Conservation (phyloP, 2,113 vertebrate species). For the Paramormyrops kingsleyae region DNA sequence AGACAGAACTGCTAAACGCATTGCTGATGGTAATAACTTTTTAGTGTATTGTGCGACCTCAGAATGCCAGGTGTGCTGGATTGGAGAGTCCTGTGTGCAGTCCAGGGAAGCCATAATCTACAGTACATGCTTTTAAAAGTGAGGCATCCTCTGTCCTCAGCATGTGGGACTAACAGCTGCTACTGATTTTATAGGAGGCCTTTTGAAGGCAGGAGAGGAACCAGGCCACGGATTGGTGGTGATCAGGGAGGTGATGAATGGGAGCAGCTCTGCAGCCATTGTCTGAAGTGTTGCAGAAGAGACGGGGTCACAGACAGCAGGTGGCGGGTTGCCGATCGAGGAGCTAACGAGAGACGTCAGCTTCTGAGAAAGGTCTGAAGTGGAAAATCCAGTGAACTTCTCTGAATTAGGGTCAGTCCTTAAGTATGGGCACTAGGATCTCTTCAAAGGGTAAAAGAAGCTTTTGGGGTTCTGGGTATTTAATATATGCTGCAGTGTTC, state of each 20-base stretch:
- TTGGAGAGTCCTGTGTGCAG: not conserved
- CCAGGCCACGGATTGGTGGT: not conserved
- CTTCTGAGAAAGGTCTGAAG: not conserved
- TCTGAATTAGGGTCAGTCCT: not conserved
- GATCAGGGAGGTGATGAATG: not conserved
- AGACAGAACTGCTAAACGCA: not conserved
- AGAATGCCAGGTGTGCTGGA: not conserved
- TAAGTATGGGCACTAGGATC: not conserved
- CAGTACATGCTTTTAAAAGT: not conserved
- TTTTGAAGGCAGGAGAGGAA: not conserved
- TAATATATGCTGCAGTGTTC: slow-evolving; percentile 47
- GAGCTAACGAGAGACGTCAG: not conserved
- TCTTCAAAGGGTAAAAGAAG: not conserved
- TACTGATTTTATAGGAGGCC: not conserved
- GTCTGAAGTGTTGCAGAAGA: not conserved
- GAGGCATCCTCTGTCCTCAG: not conserved
- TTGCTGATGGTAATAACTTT: not conserved
- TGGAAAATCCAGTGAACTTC: not conserved
- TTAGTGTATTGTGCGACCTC: not conserved
- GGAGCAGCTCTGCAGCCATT: not conserved
- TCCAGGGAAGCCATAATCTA: not conserved
- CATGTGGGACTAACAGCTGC: not conserved
- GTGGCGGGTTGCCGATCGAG: not conserved
- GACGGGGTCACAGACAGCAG: not conserved
- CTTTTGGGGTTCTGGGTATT: slow-evolving; percentile 49